phyloP scores from a whole-genome alignment of 2,888 invertebrate species.

The Pseudococcus longispinus region DNA sequence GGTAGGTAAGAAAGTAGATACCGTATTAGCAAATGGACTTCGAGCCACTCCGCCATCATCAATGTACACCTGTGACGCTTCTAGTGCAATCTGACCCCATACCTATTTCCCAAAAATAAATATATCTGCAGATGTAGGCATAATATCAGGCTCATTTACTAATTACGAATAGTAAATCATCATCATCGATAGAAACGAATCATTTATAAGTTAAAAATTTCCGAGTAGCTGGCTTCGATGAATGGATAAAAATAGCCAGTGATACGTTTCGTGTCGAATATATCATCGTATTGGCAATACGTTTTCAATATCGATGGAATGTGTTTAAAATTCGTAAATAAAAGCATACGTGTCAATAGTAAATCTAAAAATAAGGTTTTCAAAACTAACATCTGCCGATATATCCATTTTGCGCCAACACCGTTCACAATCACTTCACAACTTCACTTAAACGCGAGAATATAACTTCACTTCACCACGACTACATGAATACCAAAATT shows the following conservation, averaged over 20 bases:
- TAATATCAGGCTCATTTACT: not conserved
- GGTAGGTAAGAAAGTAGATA: slow-evolving; percentile 64
- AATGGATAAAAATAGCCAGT: not conserved
- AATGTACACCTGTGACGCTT: slow-evolving; percentile 84
- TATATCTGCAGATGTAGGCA: slow-evolving; percentile 43
- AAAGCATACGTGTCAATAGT: slow-evolving; percentile 29
- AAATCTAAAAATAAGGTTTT: slow-evolving; percentile 45
- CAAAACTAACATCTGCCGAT: slow-evolving; percentile 61
- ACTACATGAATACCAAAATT: not conserved
- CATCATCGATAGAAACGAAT: not conserved
- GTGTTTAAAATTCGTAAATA: slow-evolving; percentile 15
- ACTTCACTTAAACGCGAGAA: not conserved
- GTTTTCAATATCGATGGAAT: not conserved
- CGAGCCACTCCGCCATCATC: slow-evolving; percentile 76
- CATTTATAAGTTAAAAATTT: not conserved
- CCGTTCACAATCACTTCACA: not conserved
- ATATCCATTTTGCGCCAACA: slow-evolving; percentile 60
- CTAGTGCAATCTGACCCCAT: slow-evolving; percentile 88
- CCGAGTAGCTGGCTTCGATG: not conserved
- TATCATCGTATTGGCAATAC: slow-evolving; percentile 1
- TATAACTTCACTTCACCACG: not conserved
- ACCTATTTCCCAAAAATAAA: slow-evolving; percentile 66
- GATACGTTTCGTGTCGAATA: not conserved
- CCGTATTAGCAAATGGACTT: slow-evolving; percentile 86
- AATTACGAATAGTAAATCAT: not conserved